Evolutionary conservation across 2,113 vertebrate genomes (phyloP).

Genomic region (Stegastes partitus): DNA sequence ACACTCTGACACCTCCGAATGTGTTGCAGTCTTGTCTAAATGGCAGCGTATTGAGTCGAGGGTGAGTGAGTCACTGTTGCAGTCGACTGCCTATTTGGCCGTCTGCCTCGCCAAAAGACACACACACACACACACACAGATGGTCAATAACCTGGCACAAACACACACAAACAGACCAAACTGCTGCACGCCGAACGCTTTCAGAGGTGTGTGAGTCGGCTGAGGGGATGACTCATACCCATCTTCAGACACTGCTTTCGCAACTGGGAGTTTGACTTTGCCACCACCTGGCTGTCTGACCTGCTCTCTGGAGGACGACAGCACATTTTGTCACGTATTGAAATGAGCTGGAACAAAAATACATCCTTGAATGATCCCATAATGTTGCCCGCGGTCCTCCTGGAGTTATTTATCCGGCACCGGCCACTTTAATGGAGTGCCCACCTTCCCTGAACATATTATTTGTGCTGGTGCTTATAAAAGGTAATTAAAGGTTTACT

Average conservation of each 20-base stretch:
- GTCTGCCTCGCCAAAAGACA: slow-evolving; percentile 43
- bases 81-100: slow-evolving; percentile 60
- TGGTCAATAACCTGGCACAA: slow-evolving; percentile 30
- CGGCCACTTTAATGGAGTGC: background rate
- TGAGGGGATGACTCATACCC: slow-evolving; percentile 59
- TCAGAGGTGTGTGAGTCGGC: slow-evolving; percentile 24
- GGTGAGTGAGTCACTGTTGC: slow-evolving; percentile 60
- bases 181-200: slow-evolving; percentile 22
- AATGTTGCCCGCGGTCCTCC: background rate
- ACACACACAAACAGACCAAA: slow-evolving; percentile 8
- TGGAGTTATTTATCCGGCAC: slow-evolving; percentile 8
- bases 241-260: slow-evolving; percentile 44
- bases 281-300: slow-evolving; percentile 27
- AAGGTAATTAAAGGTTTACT: too few relatives aligned
- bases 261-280: slow-evolving; percentile 57
- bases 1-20: slow-evolving; percentile 25
- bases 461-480: background rate
- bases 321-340: background rate
- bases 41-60: slow-evolving; percentile 46
- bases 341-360: slow-evolving; percentile 6
- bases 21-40: slow-evolving; percentile 30
- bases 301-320: slow-evolving; percentile 9
- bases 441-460: background rate
- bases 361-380: background rate
- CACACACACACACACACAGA: slow-evolving; percentile 21